phyloP scores from a whole-genome alignment of 2,888 invertebrate genomes.

The Dicycla oo region DNA sequence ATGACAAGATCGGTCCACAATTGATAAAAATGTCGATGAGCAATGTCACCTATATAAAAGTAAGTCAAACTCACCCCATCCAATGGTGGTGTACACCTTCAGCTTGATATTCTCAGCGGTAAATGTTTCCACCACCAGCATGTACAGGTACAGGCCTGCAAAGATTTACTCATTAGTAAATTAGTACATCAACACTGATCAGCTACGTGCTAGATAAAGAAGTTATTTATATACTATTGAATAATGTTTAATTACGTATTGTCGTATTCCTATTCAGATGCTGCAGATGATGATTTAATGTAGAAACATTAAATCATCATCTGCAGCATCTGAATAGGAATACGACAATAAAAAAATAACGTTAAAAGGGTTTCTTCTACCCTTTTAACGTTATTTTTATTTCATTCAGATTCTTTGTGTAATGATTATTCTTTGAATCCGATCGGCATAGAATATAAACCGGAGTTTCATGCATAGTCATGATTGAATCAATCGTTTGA shows the following conservation, averaged over 20 bases:
- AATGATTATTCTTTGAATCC: background rate
- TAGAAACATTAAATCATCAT: too few species aligned
- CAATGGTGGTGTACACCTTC: slow-evolving; percentile 94
- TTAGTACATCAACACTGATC: slow-evolving; percentile 11
- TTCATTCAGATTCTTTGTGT: background rate
- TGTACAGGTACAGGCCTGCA: slow-evolving; percentile 95
- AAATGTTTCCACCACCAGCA: slow-evolving; percentile 96
- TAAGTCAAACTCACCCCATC: slow-evolving; percentile 94
- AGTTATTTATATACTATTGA: slow-evolving; percentile 38
- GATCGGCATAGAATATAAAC: background rate
- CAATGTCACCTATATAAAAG: too few species aligned
- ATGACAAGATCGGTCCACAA: too few species aligned
- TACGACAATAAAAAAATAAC: too few species aligned
- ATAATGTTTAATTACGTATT: slow-evolving; percentile 27
- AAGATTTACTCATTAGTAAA: slow-evolving; percentile 41
- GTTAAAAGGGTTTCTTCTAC: too few species aligned
- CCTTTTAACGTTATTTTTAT: background rate
- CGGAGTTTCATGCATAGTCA: background rate
- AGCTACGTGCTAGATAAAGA: slow-evolving; percentile 3
- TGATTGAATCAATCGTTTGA: slow-evolving; percentile 4
- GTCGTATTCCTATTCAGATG: background rate
- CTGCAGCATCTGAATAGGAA: too few species aligned
- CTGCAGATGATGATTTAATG: background rate
- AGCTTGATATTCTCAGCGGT: slow-evolving; percentile 96
- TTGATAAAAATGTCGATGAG: too few species aligned